Conservation (phyloP, 2,113 vertebrate species). For the Trogon melanurus region DNA sequence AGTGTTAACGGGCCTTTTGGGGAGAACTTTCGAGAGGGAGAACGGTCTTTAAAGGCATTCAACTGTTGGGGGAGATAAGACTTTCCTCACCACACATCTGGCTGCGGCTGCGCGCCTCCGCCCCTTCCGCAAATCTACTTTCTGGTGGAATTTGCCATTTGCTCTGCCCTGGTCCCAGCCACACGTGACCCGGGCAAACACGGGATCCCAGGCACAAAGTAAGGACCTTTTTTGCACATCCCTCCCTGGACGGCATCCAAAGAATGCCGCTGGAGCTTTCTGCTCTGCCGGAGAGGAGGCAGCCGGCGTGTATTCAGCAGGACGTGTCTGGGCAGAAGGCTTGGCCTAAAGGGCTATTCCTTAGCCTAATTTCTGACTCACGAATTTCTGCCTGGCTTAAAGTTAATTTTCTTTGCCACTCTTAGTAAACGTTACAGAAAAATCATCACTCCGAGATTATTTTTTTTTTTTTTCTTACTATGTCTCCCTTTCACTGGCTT, state of each 20-base stretch:
- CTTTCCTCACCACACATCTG: slow-evolving; percentile 13
- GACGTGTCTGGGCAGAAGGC: slow-evolving; percentile 1
- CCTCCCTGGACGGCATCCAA: slow-evolving; percentile 24
- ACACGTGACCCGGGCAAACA: background rate
- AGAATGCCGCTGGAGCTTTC: slow-evolving; percentile 3
- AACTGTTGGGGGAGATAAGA: background rate
- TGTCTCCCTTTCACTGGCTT: background rate
- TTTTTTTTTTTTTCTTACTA: background rate
- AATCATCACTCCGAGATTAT: background rate
- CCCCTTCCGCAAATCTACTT: background rate
- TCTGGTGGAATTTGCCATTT: background rate
- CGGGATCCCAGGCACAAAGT: background rate
- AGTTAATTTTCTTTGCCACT: background rate
- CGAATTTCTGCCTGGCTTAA: background rate
- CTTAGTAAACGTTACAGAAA: background rate
- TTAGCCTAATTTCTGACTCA: background rate
- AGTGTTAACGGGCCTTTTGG: slow-evolving; percentile 10
- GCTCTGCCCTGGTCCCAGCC: background rate
- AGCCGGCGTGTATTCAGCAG: background rate
- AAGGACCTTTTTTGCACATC: background rate
- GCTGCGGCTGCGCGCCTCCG: background rate
- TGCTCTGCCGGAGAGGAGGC: background rate
- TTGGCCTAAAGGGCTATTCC: background rate
- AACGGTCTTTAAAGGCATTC: background rate
- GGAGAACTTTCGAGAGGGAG: background rate